These are phyloP conservation scores for Arctocebus calabarensis DNA, from an alignment of 2,797 vertebrate genomes.

Conservation along the genomic window DNA sequence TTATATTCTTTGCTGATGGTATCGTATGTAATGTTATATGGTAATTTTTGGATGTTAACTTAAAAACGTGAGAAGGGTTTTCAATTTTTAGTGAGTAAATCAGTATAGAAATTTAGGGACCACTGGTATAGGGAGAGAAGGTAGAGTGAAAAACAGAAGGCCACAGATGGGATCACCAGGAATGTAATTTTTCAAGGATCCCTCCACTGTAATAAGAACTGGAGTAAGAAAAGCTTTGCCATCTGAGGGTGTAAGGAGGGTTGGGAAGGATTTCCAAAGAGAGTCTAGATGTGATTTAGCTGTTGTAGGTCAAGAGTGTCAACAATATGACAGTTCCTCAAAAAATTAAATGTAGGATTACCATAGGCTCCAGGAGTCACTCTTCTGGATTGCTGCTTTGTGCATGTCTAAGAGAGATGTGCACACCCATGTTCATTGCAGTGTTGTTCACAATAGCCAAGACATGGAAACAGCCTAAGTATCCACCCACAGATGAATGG, in stretches of 20 bases:
- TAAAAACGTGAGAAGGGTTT: background rate
- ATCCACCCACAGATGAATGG: background rate
- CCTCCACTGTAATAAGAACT: background rate
- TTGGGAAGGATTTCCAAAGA: background rate
- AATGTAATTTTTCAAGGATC: background rate
- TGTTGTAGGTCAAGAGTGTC: background rate
- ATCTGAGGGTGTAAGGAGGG: background rate
- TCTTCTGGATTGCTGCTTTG: background rate
- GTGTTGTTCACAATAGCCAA: background rate
- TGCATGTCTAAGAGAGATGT: background rate
- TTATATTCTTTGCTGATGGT: background rate
- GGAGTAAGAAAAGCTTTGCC: background rate
- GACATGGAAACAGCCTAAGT: background rate
- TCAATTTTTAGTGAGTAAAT: background rate
- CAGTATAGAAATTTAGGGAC: background rate
- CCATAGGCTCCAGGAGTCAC: background rate
- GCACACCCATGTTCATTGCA: background rate
- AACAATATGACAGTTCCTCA: background rate
- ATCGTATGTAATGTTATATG: background rate
- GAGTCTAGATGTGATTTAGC: background rate
- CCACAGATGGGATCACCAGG: no score
- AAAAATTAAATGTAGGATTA: background rate
- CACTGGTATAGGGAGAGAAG: background rate
- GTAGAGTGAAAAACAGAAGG: background rate
- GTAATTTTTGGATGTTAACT: constrained; percentile 20